Evolutionary conservation across 92 coral and sea anemone species (phyloP), one percentile per base, ranked within the genome.

Genomic region (Bergia puertoricense): DNA sequence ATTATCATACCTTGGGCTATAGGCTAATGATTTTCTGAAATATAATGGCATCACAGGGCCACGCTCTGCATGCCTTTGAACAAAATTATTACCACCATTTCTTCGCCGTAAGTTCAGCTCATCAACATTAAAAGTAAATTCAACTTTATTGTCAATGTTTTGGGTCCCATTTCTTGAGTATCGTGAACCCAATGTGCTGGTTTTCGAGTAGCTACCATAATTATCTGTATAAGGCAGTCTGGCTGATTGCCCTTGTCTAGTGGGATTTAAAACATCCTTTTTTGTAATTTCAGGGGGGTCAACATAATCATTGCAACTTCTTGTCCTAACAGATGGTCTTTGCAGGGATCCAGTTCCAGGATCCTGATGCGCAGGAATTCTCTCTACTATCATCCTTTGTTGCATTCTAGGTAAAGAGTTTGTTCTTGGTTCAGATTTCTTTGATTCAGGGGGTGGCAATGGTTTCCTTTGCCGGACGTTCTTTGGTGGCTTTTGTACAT

Each of bases 1-100:
- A 14, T 91, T 82, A 2, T 90, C 86, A 91, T 96, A 95, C 87
- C 91, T 93, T 36, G 99, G 99, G 71, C 96, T 96, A 78, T 92
- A 96, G n/a, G 99, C 96, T 76, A 96, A 79, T 15, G 99, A 95
- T 88, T 96, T 96, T 54, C 96, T 94, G 86, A 95, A 95, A 85
- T 95, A 92, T 51, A 96, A 77, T 11, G 99, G 99, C 41, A 68
- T 92, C 46, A 96, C 92, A 44, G 93, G 91, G 76, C 87, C 91
- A 67, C 79, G 85, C 23, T 88, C 86, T 40, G 89, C 89, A 86
- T 89, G 86, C 50, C 90, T 82, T 72, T 85, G 89, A 51, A 88
- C 92, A 68, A 71, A 74, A 37, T 72, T 85, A 81, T 85, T 50
- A 6, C 80, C 88, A 89, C 85, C 89, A 68, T 88, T 65, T 89